These are phyloP conservation scores for Creontiades dilutus DNA, from an alignment of 2,888 invertebrate genomes.

Conservation along the genomic window DNA sequence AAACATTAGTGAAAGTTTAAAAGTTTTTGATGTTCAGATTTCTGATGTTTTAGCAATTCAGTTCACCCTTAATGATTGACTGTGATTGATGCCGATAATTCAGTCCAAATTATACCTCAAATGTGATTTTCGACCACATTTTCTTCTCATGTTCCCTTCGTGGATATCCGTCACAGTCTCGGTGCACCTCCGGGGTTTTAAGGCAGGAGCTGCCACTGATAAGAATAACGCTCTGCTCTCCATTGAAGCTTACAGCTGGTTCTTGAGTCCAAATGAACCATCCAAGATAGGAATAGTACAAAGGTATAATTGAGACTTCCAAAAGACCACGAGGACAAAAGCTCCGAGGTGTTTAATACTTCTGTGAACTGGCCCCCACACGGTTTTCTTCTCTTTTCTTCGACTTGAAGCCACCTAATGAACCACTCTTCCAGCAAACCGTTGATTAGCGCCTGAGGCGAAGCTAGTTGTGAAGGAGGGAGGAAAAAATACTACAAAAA, in stretches of 20 bases:
- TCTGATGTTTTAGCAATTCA: no score
- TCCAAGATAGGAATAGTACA: not conserved
- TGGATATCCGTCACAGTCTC: no score
- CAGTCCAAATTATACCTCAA: no score
- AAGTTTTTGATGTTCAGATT: no score
- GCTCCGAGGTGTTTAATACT: slow-evolving; percentile 38
- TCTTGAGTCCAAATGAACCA: not conserved
- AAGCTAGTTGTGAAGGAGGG: slow-evolving; percentile 28
- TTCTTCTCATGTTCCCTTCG: no score
- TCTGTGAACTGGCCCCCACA: not conserved
- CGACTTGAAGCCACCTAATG: slow-evolving; percentile 45
- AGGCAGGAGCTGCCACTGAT: no score
- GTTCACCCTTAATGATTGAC: no score
- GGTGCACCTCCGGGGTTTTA: no score
- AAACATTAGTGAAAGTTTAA: no score
- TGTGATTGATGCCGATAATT: no score
- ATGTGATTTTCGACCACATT: no score
- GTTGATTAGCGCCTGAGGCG: slow-evolving; percentile 66
- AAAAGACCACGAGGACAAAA: not conserved
- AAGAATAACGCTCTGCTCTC: no score
- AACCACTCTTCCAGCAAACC: slow-evolving; percentile 58
- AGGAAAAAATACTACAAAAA: slow-evolving; percentile 61
- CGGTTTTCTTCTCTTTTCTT: not conserved
- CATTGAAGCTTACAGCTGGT: not conserved
- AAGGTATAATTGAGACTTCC: not conserved